Evolutionary conservation across 2,113 vertebrate genomes (phyloP), one percentile per base, ranked within the genome.

Genomic region (Platichthys stellatus): DNA sequence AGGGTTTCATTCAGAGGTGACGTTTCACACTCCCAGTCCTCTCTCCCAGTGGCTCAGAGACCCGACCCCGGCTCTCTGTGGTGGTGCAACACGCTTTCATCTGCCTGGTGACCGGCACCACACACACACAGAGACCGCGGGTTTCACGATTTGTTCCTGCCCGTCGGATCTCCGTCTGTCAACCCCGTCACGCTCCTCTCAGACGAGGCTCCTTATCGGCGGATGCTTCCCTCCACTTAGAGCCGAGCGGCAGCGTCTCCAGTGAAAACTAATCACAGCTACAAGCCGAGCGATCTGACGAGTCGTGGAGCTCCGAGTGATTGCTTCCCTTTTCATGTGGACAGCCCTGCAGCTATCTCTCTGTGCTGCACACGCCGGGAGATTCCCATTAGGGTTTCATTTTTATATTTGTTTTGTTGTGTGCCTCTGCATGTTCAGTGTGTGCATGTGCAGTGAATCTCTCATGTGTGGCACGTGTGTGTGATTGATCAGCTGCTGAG

Each of bases 271-370:
- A 74, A 78, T 78, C 69, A 26, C 53, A 45, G 53, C 38, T 61
- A 0, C 10, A 23, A 28, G 10, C 63, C 4, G 38, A 58, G n/a
- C 69, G 49, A 69, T 81, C 76, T 68, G 62, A 54, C 72, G 59
- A 58, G 71, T 76, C 49, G 66, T 67, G 56, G 62, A 9, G 63
- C 63, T 75, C 49, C 26, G 83, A 86, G 72, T n/a, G 64, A 86
- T 80, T 75, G 71, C 43, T 73, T 88, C 63, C 59, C 21, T 60
- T 78, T 63, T 75, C 81, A 66, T 78, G 45, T 59, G 65, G 72
- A 79, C 74, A 68, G 57, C 40, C 60, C 74, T 0, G 21, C 63
- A 26, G 49, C 28, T 28, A 60, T 68, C 28, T 69, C 53, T 24
- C 21, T 40, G 13, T 6, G 31, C 61, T 71, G 49, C 82, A 78